Percentiles rank a stretch among this genome's conserved stretches.
Conservation (phyloP, 1,140 invertebrate species). For the Rhagoletis pomonella region DNA sequence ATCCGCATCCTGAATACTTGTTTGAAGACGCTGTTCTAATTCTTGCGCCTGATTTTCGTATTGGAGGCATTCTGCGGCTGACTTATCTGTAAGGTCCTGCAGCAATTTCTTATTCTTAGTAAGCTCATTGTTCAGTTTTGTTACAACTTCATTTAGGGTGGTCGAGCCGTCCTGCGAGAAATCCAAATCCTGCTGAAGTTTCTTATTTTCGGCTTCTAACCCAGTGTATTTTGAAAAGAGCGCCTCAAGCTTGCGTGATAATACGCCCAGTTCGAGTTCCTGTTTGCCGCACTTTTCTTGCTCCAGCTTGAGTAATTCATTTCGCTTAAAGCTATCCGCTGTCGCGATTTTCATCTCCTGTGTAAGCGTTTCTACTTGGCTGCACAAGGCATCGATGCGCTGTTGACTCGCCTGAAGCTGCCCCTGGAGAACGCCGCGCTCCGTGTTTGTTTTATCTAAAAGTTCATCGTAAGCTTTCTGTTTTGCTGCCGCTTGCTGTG, state of each 20-base stretch:
- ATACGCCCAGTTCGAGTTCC: constrained; percentile 60
- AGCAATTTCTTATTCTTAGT: constrained; percentile 61
- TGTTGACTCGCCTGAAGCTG: constrained; percentile 63
- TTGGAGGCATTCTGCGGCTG: constrained; percentile 60
- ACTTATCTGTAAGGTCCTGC: constrained; percentile 60
- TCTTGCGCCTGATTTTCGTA: constrained; percentile 63
- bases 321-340: constrained; percentile 57
- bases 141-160: constrained; percentile 62
- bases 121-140: constrained; percentile 63
- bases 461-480: constrained; percentile 64
- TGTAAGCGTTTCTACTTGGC: constrained; percentile 62
- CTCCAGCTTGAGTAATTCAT: constrained; percentile 59
- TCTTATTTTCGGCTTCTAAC: constrained; percentile 61
- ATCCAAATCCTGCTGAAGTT: constrained; percentile 63
- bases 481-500: constrained; percentile 60
- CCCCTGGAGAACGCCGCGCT: constrained; percentile 60
- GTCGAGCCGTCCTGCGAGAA: constrained; percentile 53
- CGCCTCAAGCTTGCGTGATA: constrained; percentile 61
- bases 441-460: constrained; percentile 59
- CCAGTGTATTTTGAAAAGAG: constrained; percentile 44
- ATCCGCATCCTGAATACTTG: constrained; percentile 57
- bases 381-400: constrained; percentile 60
- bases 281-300: constrained; percentile 60
- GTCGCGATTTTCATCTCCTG: constrained; percentile 61
- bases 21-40: constrained; percentile 60